phyloP scores from a whole-genome alignment of 2,888 invertebrate genomes.

The Phytoseiulus persimilis region DNA sequence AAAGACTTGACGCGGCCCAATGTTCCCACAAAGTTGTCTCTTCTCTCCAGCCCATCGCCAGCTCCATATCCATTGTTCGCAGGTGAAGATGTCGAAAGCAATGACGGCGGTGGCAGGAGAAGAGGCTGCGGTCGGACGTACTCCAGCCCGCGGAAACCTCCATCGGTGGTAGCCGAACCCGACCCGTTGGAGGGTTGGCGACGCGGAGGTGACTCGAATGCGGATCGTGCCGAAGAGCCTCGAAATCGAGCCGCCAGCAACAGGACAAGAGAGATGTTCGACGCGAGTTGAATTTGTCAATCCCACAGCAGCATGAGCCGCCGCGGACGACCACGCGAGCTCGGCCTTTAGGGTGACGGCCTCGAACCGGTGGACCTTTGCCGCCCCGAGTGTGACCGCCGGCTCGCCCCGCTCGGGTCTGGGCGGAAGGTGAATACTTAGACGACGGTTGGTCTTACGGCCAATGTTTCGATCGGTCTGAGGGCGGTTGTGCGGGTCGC shows the following conservation, averaged over 20 bases:
- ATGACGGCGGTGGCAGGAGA: no score
- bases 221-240: neutral
- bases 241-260: neutral
- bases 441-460: slow-evolving; percentile 5
- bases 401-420: neutral
- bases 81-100: neutral
- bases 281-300: neutral
- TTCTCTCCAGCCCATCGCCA: neutral
- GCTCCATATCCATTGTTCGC: neutral
- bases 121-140: no score
- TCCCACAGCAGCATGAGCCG: neutral
- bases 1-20: neutral
- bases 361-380: neutral
- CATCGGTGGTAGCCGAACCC: no score
- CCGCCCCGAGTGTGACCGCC: neutral
- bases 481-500: neutral
- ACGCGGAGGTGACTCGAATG: neutral
- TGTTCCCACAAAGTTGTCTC: neutral
- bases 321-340: neutral
- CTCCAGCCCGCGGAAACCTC: no score
- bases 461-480: neutral
- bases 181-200: neutral
- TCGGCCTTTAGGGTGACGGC: no score
- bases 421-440: neutral
- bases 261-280: neutral